Evolutionary conservation across 2,797 vertebrate species (phyloP).

Genomic region (Alcedo atthis): DNA sequence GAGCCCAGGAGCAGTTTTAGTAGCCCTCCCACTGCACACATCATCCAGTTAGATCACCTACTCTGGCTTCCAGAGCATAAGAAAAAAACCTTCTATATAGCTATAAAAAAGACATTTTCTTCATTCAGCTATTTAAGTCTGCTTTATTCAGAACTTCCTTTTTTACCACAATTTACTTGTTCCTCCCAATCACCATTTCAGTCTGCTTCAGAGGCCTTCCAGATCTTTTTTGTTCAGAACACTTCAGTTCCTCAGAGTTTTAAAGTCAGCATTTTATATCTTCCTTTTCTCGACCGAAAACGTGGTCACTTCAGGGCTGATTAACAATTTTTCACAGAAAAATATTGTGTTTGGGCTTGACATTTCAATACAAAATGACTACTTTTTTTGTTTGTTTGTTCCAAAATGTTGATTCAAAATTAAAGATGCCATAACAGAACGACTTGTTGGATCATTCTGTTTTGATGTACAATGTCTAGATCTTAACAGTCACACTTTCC

Average conservation of each 20-base stretch:
- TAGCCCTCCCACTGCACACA: neutral
- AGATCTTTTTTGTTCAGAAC: neutral
- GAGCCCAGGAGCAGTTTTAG: neutral
- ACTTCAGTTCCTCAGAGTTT: neutral
- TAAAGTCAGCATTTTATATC: conserved; percentile 7
- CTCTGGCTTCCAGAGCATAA: neutral
- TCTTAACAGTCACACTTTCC: conserved; percentile 15
- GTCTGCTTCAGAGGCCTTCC: neutral
- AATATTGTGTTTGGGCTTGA: conserved; percentile 53
- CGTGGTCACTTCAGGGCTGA: conserved; percentile 7
- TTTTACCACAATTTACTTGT: neutral
- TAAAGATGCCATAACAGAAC: neutral
- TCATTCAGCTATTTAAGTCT: neutral
- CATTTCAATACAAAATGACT: conserved; percentile 20
- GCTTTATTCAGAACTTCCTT: neutral
- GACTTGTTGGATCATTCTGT: neutral
- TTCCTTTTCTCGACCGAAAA: conserved; percentile 38
- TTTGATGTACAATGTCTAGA: conserved; percentile 22
- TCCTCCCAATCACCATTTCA: neutral
- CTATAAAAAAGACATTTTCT: neutral
- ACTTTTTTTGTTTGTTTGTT: neutral
- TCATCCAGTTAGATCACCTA: neutral
- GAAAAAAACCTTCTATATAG: neutral
- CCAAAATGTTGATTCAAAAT: conserved; percentile 32
- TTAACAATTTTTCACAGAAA: conserved; percentile 49